A percentile compares a stretch with the other conserved stretches of the same genome.
Conservation (phyloP, 2,888 invertebrate species). For the Onthophagus sagittarius region DNA sequence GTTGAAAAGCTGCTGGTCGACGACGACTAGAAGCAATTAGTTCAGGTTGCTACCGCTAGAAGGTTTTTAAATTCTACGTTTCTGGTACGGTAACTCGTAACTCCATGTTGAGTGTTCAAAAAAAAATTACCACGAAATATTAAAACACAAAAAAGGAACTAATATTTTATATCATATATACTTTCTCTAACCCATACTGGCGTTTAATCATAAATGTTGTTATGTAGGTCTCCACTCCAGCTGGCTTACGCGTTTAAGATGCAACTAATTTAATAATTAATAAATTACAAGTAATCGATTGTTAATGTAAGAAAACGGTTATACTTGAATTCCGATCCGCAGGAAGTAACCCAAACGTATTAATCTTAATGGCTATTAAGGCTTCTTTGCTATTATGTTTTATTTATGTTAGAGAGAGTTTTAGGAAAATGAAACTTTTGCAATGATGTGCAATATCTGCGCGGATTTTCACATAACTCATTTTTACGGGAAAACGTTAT, state of each 20-base stretch:
- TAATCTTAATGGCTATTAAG: not conserved
- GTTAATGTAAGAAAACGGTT: not conserved
- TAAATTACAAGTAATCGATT: not conserved
- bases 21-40: not conserved
- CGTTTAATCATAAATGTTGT: too few species aligned
- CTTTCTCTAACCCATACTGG: too few species aligned
- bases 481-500: not conserved
- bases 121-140: slow-evolving; percentile 28
- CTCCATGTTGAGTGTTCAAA: not conserved
- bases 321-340: not conserved
- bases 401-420: too few species aligned
- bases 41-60: not conserved
- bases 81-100: not conserved
- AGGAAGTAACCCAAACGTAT: not conserved
- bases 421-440: too few species aligned
- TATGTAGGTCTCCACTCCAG: not conserved
- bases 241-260: slow-evolving; percentile 13
- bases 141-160: slow-evolving; percentile 29
- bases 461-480: not conserved
- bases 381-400: not conserved
- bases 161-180: too few species aligned
- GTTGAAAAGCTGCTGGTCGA: not conserved
- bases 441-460: not conserved
- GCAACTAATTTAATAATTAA: slow-evolving; percentile 28
- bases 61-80: not conserved